A percentile compares a stretch with the other conserved stretches of the same genome.
phyloP scores from a whole-genome alignment of 2,113 vertebrate species.

The Ceratotherium simum region DNA sequence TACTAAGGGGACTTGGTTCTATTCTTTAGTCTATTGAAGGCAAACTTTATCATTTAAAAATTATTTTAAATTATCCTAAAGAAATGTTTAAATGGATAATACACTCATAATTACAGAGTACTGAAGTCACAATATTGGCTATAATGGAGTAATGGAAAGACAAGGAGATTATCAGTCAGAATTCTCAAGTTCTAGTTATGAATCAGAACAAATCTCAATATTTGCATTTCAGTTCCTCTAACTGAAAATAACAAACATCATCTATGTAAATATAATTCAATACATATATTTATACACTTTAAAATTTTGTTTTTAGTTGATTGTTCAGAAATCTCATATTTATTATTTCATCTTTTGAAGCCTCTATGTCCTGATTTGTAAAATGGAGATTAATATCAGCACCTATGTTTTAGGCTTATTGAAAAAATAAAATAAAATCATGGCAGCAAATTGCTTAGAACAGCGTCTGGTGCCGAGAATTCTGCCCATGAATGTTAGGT shows the following conservation, averaged over 20 bases:
- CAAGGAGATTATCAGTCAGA: background rate
- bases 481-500: background rate
- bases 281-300: background rate
- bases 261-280: background rate
- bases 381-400: background rate
- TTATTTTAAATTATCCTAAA: background rate
- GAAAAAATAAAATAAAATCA: background rate
- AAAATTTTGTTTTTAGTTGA: background rate
- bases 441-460: background rate
- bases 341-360: background rate
- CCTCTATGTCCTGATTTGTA: background rate
- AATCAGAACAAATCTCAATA: background rate
- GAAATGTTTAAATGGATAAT: background rate
- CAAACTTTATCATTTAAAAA: background rate
- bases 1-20: background rate
- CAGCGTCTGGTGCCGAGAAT: background rate
- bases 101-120: background rate
- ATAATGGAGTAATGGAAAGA: background rate
- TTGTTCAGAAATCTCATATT: background rate
- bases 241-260: background rate
- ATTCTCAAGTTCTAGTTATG: background rate
- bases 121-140: background rate
- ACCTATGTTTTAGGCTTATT: background rate
- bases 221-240: background rate
- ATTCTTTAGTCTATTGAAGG: background rate